Base-by-base conservation (phyloP, 2,113 vertebrate genomes). In the Melanerpes formicivorus region DNA sequence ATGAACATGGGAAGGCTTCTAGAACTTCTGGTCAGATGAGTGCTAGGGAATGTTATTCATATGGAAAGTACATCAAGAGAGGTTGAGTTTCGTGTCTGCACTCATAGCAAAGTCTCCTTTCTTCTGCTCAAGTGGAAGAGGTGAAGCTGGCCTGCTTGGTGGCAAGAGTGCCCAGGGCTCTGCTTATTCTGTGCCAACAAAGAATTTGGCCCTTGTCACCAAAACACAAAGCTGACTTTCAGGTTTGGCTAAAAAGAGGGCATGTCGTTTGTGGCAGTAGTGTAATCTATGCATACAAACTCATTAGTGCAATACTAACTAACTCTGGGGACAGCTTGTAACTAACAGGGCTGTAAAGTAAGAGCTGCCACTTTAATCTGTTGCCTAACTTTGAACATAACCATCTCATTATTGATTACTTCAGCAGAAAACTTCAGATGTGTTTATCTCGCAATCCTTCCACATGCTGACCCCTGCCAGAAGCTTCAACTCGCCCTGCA, bases 261-360 rank as follows among this genome's bases (percentile, higher is more conserved):
- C 48, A 1, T 30, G 37, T 66, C 5, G 1, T 42, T 52, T 52
- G 32, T 56, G 54, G 14, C 10, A 75, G 19, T 70, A 67, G 67
- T 55, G 64, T 74, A 71, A 62, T 50, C 9, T 83, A 19, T 19
- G 12, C 1, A 0, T 52, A 19, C 5, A 13, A 74, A 60, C n/a
- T 72, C 58, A 8, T 44, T 50, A 65, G 18, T 11, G 9, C 0
- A 0, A 25, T 56, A 16, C 18, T 58, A 58, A 34, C 14, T 30
- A 22, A 29, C 72, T 73, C 8, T 60, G 62, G 64, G 67, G 58
- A 62, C 44, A 50, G 66, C 46, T 42, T 71, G 18, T 37, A 78
- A 78, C 18, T 63, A 32, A 27, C 2, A 58, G 14, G 44, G 27
- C 52, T 90, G 50, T 32, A 59, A 80, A 87, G 18, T 26, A 69